Conservation (phyloP, 2,797 vertebrate species). For the Eutrigla gurnardus region DNA sequence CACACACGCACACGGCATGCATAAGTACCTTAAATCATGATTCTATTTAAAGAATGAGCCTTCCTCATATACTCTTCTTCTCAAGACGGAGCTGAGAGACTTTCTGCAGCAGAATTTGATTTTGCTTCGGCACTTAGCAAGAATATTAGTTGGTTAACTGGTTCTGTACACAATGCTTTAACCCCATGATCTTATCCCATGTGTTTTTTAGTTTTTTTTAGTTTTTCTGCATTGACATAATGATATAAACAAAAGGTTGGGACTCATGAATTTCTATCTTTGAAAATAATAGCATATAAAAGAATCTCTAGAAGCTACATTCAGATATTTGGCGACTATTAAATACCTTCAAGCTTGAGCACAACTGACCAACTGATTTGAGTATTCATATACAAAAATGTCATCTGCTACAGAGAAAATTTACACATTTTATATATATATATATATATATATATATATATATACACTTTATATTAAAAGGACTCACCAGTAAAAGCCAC, state of each 20-base stretch:
- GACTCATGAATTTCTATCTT: too few relatives aligned
- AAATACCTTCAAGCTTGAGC: too few relatives aligned
- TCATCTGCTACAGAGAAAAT: too few relatives aligned
- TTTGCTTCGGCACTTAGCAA: background rate
- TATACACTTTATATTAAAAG: constrained; percentile 1
- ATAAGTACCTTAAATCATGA: constrained; percentile 12
- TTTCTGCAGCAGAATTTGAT: background rate
- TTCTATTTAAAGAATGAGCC: constrained; percentile 18
- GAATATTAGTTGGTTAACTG: background rate
- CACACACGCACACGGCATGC: constrained; percentile 10
- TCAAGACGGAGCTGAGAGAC: background rate
- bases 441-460: background rate
- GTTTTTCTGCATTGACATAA: background rate
- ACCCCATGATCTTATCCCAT: background rate
- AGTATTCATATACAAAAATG: too few relatives aligned
- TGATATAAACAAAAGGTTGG: background rate
- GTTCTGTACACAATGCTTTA: background rate
- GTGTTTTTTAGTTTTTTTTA: too few relatives aligned
- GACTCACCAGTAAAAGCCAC: constrained; percentile 3
- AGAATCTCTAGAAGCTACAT: background rate
- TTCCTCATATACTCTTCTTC: background rate
- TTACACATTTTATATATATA: too few relatives aligned
- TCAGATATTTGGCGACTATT: background rate
- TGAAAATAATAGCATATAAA: background rate
- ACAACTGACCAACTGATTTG: too few relatives aligned